Evolutionary conservation across 2,888 invertebrate species (phyloP).

Genomic region (Hermodice carunculata): DNA sequence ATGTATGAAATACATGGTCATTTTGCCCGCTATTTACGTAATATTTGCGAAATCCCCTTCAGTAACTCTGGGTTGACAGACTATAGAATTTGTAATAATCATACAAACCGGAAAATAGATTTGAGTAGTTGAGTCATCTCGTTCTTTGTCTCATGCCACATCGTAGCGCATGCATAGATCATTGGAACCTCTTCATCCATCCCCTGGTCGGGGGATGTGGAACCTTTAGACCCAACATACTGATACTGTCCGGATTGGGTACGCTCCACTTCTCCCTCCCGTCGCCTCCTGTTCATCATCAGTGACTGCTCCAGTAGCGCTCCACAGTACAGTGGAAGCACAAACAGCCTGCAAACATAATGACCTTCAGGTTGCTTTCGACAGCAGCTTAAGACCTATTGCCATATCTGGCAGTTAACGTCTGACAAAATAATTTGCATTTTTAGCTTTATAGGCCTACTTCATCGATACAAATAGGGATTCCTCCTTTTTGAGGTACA

Average conservation of each 20-base stretch:
- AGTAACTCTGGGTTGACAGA: background rate
- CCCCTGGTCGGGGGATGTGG: constrained; percentile 43
- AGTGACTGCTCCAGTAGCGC: constrained; percentile 94
- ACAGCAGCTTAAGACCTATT: too few relatives aligned
- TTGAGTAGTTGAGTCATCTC: constrained; percentile 67
- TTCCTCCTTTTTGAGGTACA: too few relatives aligned
- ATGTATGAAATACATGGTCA: too few relatives aligned
- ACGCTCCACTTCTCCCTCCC: constrained; percentile 77
- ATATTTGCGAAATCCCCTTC: too few relatives aligned
- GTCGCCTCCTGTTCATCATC: constrained; percentile 89
- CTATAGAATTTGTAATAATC: too few relatives aligned
- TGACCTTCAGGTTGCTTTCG: too few relatives aligned
- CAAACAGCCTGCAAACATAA: constrained; percentile 77
- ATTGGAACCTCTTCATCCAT: constrained; percentile 47
- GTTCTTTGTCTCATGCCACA: constrained; percentile 68
- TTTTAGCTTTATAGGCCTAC: too few relatives aligned
- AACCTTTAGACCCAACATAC: constrained; percentile 15
- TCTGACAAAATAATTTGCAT: too few relatives aligned
- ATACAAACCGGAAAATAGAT: constrained; percentile 61
- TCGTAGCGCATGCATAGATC: constrained; percentile 68
- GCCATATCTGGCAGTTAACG: too few relatives aligned
- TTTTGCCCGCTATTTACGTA: too few relatives aligned
- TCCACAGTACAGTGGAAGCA: constrained; percentile 93
- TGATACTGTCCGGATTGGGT: background rate
- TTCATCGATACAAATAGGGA: too few relatives aligned